phyloP scores from a whole-genome alignment of 2,888 invertebrate genomes.

The Leptinotarsa haldemani region DNA sequence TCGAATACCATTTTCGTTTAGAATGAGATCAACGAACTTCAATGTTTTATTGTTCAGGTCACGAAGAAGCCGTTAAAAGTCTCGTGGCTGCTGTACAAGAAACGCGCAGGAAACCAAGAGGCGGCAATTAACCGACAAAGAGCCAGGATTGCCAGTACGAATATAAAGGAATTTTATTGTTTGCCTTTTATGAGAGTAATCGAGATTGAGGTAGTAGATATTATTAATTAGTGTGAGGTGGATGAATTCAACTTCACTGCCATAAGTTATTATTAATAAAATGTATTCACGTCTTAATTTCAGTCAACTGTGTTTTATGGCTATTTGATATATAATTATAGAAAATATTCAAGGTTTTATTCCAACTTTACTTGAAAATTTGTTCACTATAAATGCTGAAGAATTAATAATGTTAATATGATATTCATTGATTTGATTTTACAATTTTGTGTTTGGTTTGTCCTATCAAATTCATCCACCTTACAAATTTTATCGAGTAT shows the following conservation, averaged over 20 bases:
- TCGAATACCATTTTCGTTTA: conserved; percentile 5
- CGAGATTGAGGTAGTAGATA: conserved; percentile 1
- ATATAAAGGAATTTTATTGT: conserved; percentile 49
- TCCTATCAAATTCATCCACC: neutral
- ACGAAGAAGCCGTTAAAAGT: conserved; percentile 76
- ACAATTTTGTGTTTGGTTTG: neutral
- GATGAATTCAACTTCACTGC: conserved; percentile 6
- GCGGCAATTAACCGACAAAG: conserved; percentile 57
- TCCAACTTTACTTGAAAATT: too few relatives aligned
- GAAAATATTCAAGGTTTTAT: too few relatives aligned
- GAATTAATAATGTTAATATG: neutral
- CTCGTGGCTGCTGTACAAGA: conserved; percentile 77
- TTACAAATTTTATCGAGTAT: neutral
- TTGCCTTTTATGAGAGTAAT: conserved; percentile 29
- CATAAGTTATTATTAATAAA: neutral
- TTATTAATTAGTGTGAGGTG: neutral
- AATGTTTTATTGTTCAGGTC: conserved; percentile 62
- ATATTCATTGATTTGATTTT: neutral
- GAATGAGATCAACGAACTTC: conserved; percentile 17
- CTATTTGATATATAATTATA: too few relatives aligned
- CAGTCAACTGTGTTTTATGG: too few relatives aligned
- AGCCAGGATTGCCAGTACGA: conserved; percentile 25
- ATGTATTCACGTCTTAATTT: too few relatives aligned
- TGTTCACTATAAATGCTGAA: neutral
- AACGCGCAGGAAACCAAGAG: conserved; percentile 69